Conservation (phyloP, 2,888 invertebrate genomes). For the Hecatera dysodea region DNA sequence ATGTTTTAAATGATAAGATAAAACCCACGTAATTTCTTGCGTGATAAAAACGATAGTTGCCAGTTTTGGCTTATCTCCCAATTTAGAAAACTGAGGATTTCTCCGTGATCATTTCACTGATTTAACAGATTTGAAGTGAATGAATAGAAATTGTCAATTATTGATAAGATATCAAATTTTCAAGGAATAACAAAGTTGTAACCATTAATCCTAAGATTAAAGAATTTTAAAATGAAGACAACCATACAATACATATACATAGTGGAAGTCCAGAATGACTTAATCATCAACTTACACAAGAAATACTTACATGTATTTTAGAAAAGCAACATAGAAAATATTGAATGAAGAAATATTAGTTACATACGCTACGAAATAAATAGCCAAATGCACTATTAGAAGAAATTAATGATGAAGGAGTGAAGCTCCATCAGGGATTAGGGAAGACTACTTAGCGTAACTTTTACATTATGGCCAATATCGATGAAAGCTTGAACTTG, state of each 20-base stretch:
- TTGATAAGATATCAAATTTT: slow-evolving; percentile 11
- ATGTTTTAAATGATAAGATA: slow-evolving; percentile 64
- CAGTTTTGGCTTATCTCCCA: slow-evolving; percentile 48
- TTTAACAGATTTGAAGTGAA: slow-evolving; percentile 20
- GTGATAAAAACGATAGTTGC: slow-evolving; percentile 55
- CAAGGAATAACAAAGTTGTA: background rate
- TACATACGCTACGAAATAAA: slow-evolving; percentile 44
- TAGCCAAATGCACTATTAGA: slow-evolving; percentile 46
- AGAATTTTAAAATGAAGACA: slow-evolving; percentile 1
- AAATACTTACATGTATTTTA: slow-evolving; percentile 51
- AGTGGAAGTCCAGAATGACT: slow-evolving; percentile 6
- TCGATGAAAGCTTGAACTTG: slow-evolving; percentile 81
- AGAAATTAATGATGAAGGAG: slow-evolving; percentile 51
- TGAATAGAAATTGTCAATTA: background rate
- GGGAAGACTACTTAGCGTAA: slow-evolving; percentile 81
- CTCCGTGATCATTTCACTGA: slow-evolving; percentile 30
- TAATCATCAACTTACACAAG: slow-evolving; percentile 19
- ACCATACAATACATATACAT: slow-evolving; percentile 1
- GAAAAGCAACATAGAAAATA: slow-evolving; percentile 43
- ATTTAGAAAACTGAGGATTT: slow-evolving; percentile 32
- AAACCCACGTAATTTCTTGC: slow-evolving; percentile 55
- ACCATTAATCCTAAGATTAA: background rate
- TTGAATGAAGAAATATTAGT: slow-evolving; percentile 44
- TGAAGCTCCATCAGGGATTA: slow-evolving; percentile 80
- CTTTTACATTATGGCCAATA: slow-evolving; percentile 83